These are phyloP conservation scores for Lasioglossum pauxillum DNA, from an alignment of 2,888 invertebrate species.

Conservation along the genomic window DNA sequence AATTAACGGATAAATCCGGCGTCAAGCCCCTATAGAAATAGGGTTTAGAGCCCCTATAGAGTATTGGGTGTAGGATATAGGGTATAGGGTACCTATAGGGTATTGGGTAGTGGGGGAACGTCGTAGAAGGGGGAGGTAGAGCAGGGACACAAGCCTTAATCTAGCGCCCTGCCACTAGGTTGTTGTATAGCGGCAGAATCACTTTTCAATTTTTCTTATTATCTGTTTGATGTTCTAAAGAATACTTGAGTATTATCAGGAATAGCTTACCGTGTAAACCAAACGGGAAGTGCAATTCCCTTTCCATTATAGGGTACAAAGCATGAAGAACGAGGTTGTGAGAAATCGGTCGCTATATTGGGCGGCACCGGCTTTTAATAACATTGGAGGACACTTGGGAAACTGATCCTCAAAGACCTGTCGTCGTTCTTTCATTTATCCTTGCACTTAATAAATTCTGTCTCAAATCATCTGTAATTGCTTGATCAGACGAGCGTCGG, in stretches of 20 bases:
- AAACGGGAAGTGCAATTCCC: not conserved
- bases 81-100: too few relatives aligned
- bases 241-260: not conserved
- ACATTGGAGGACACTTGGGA: constrained; percentile 27
- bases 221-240: not conserved
- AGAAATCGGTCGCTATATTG: constrained; percentile 27
- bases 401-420: constrained; percentile 35
- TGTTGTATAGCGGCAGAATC: not conserved
- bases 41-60: too few relatives aligned
- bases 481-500: not conserved
- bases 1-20: too few relatives aligned
- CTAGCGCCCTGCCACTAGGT: too few relatives aligned
- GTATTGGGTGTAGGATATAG: too few relatives aligned
- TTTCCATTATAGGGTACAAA: not conserved
- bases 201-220: not conserved
- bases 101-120: too few relatives aligned
- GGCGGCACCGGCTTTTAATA: constrained; percentile 33
- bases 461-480: not conserved
- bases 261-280: not conserved
- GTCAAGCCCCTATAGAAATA: too few relatives aligned
- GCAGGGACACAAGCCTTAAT: too few relatives aligned
- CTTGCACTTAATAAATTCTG: constrained; percentile 23
- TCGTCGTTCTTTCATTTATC: constrained; percentile 23
- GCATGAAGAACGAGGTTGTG: constrained; percentile 9
- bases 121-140: too few relatives aligned